Conservation (phyloP, 2,888 invertebrate genomes). For the Dryobota labecula region DNA sequence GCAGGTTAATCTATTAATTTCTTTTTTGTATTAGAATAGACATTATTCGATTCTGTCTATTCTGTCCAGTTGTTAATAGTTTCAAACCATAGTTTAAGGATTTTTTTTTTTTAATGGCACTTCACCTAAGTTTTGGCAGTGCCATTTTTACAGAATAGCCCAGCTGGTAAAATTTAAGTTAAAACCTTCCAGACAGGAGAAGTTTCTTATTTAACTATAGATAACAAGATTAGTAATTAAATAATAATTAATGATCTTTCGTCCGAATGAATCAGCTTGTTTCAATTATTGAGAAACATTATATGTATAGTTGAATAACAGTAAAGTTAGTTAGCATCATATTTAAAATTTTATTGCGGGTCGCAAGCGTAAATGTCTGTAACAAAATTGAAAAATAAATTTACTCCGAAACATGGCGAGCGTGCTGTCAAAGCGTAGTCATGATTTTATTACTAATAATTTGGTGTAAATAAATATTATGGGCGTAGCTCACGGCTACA, state of each 20-base stretch:
- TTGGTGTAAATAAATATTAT: constrained; percentile 38
- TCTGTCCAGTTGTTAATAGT: background rate
- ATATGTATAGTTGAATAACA: constrained; percentile 22
- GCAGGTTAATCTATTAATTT: too few relatives aligned
- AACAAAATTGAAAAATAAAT: constrained; percentile 52
- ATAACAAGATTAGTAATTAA: background rate
- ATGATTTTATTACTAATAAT: constrained; percentile 50
- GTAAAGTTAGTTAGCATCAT: constrained; percentile 2
- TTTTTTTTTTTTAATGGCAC: too few relatives aligned
- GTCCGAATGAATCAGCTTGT: background rate
- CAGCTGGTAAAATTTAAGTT: background rate
- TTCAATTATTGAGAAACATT: constrained; percentile 2
- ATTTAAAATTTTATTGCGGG: constrained; percentile 16
- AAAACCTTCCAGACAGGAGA: background rate
- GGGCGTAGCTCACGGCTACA: constrained; percentile 8
- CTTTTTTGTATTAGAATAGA: too few relatives aligned
- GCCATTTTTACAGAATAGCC: background rate
- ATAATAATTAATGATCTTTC: background rate
- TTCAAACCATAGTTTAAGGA: too few relatives aligned
- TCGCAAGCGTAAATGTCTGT: constrained; percentile 33
- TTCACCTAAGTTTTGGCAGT: too few relatives aligned
- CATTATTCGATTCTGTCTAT: too few relatives aligned
- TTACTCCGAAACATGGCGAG: constrained; percentile 29
- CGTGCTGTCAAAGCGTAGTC: constrained; percentile 47
- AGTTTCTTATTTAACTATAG: too few relatives aligned